Conservation (phyloP, 2,797 vertebrate species). For the Microctenopoma steveboyesi region DNA sequence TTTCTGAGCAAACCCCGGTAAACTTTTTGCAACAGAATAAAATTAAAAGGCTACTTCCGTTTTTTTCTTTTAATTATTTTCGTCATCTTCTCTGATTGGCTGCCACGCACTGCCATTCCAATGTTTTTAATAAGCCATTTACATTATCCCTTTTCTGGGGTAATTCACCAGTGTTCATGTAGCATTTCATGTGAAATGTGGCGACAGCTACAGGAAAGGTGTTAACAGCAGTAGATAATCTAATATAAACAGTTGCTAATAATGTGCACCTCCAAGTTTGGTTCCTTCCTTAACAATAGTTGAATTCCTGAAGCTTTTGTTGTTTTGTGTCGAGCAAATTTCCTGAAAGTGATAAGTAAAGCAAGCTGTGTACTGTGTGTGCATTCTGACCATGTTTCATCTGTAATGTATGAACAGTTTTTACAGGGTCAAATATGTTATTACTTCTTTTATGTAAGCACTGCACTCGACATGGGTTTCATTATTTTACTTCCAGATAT, state of each 20-base stretch:
- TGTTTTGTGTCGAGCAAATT: slow-evolving; percentile 77
- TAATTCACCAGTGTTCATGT: slow-evolving; percentile 49
- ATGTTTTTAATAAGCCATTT: slow-evolving; percentile 41
- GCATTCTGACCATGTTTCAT: slow-evolving; percentile 58
- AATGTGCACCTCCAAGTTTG: slow-evolving; percentile 29
- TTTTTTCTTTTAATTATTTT: slow-evolving; percentile 1
- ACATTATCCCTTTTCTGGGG: slow-evolving; percentile 23
- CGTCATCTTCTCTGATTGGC: slow-evolving; percentile 1
- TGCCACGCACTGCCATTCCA: slow-evolving; percentile 27
- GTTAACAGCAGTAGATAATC: slow-evolving; percentile 46
- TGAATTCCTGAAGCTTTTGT: slow-evolving; percentile 51
- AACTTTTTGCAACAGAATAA: not conserved
- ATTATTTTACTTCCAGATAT: slow-evolving; percentile 52
- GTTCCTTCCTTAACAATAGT: slow-evolving; percentile 8
- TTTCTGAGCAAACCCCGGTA: not conserved
- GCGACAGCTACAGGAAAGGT: slow-evolving; percentile 42
- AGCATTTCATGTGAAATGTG: slow-evolving; percentile 55
- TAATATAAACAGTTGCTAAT: slow-evolving; percentile 54
- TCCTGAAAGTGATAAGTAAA: slow-evolving; percentile 44
- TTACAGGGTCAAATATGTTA: slow-evolving; percentile 58
- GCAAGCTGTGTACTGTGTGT: slow-evolving; percentile 52
- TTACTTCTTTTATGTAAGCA: slow-evolving; percentile 56
- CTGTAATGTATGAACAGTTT: slow-evolving; percentile 66
- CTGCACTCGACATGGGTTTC: slow-evolving; percentile 59
- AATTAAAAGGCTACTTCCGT: not conserved